These are phyloP conservation scores for Eubasilissa regina DNA, from an alignment of 1,140 invertebrate species.

Conservation along the genomic window DNA sequence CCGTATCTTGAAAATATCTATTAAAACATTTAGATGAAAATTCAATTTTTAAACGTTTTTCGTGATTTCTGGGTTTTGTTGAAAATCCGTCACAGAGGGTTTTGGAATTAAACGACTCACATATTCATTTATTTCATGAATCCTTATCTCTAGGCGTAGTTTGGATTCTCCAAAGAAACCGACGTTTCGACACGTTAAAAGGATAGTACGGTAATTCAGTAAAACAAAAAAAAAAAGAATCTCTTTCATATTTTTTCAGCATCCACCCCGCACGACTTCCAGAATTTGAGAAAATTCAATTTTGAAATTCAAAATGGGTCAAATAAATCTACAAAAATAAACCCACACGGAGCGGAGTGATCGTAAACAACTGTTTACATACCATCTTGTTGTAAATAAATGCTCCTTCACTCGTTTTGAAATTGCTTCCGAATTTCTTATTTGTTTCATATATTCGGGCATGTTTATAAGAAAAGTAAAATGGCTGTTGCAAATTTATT, in stretches of 20 bases:
- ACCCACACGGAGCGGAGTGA: not conserved
- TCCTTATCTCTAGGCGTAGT: too few relatives aligned
- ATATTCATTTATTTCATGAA: too few relatives aligned
- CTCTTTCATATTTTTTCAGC: not conserved
- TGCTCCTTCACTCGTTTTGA: slow-evolving; percentile 12
- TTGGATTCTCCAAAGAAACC: too few relatives aligned
- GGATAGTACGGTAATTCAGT: too few relatives aligned
- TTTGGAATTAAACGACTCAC: too few relatives aligned
- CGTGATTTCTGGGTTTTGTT: too few relatives aligned
- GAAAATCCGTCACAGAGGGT: too few relatives aligned
- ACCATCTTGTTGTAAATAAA: slow-evolving; percentile 24
- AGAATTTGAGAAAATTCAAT: slow-evolving; percentile 14
- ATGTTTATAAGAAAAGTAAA: slow-evolving; percentile 34
- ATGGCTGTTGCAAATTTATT: slow-evolving; percentile 15
- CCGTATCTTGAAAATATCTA: too few relatives aligned
- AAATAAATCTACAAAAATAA: slow-evolving; percentile 26
- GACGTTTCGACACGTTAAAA: too few relatives aligned
- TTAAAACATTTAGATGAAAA: too few relatives aligned
- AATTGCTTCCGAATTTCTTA: slow-evolving; percentile 40
- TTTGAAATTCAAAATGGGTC: not conserved
- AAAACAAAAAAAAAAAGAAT: not conserved
- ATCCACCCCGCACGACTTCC: not conserved
- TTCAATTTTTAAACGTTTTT: too few relatives aligned
- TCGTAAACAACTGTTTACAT: slow-evolving; percentile 39
- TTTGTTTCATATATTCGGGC: slow-evolving; percentile 28